Evolutionary conservation across 2,113 vertebrate genomes (phyloP).

Genomic region (Nibea albiflora): DNA sequence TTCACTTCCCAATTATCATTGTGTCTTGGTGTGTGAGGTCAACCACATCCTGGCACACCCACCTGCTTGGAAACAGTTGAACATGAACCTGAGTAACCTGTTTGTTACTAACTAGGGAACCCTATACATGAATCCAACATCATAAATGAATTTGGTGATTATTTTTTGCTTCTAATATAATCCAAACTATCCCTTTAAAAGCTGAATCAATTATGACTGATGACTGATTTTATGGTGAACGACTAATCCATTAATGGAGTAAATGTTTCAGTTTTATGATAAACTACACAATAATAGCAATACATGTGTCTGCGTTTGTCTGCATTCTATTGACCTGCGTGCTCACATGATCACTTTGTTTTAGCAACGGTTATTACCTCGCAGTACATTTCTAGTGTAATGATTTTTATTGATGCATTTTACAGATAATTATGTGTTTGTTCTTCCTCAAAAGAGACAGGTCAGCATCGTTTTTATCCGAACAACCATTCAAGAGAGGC

Average conservation of each 20-base stretch:
- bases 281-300: background rate
- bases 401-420: background rate
- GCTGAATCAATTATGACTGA: too few species aligned
- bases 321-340: background rate
- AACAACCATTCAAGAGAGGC: background rate
- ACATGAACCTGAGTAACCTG: background rate
- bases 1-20: constrained; percentile 7
- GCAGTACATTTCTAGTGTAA: background rate
- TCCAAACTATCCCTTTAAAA: too few species aligned
- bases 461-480: background rate
- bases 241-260: background rate
- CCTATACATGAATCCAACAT: background rate
- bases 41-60: background rate
- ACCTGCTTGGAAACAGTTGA: background rate
- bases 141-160: background rate
- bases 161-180: too few species aligned
- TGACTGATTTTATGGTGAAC: background rate
- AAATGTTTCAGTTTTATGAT: background rate
- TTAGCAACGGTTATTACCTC: background rate
- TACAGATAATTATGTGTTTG: background rate
- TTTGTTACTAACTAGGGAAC: background rate
- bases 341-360: background rate
- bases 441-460: background rate
- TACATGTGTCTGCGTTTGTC: background rate
- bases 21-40: background rate